phyloP scores from a whole-genome alignment of 92 coral and sea anemone genomes.

The Phenganax marumi region DNA sequence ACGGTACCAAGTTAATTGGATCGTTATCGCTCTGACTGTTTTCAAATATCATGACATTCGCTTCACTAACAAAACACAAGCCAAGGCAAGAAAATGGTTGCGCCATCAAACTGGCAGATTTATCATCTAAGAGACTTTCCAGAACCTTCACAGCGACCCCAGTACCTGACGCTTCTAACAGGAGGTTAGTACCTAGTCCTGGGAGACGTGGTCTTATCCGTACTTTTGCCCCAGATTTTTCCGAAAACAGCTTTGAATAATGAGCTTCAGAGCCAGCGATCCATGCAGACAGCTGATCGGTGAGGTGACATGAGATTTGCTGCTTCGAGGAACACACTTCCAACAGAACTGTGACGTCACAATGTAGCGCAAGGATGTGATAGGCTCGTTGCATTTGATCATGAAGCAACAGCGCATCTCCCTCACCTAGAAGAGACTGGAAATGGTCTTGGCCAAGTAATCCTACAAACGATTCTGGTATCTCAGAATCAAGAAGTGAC shows the following conservation, averaged over 20 bases:
- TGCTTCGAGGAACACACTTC: constrained; percentile 68
- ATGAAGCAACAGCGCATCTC: constrained; percentile 65
- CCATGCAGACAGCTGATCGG: constrained; percentile 71
- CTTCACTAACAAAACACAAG: constrained; percentile 79
- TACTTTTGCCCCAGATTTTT: constrained; percentile 76
- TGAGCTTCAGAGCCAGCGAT: constrained; percentile 85
- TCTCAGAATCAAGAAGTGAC: constrained; percentile 49
- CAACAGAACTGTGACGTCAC: constrained; percentile 71
- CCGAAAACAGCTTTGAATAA: constrained; percentile 67
- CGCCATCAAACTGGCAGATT: constrained; percentile 36
- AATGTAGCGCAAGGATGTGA: constrained; percentile 78
- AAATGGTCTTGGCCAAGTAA: constrained; percentile 63
- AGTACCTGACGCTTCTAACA: constrained; percentile 87
- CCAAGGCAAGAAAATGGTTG: constrained; percentile 39
- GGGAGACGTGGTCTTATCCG: constrained; percentile 76
- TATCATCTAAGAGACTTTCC: constrained; percentile 66
- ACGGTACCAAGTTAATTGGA: constrained; percentile 78
- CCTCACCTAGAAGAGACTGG: constrained; percentile 64
- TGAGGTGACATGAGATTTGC: constrained; percentile 68
- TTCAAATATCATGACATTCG: constrained; percentile 84
- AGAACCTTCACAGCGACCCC: constrained; percentile 83
- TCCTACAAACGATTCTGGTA: constrained; percentile 66
- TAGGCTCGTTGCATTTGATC: constrained; percentile 98
- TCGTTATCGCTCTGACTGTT: constrained; percentile 74
- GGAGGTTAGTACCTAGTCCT: constrained; percentile 70